Evolutionary conservation across 2,113 vertebrate species (phyloP), one percentile per base, ranked within the genome.

Genomic region (Calcarius ornatus): DNA sequence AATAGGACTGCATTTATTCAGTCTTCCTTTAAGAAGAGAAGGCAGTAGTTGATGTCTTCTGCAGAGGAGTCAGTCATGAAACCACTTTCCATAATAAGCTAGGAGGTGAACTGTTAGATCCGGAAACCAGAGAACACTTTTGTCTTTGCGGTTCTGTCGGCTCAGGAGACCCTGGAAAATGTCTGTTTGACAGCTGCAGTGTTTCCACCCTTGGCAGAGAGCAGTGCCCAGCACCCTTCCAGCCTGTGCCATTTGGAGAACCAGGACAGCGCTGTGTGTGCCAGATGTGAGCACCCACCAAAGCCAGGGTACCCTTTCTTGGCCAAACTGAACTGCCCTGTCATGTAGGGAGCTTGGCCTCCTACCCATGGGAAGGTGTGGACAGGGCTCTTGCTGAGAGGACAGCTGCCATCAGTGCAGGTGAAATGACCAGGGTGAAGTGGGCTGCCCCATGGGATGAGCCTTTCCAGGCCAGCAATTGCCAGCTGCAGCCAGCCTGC

Each of bases 1-100:
- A 92, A 61, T 57, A 86, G 35, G 70, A 95, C 71, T 76, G 33
- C 28, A 86, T 94, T 96, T 97, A 72, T 94, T 96, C 91, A 64
- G 70, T 38, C 71, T 95, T 94, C 60, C 61, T 90, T 94, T 96
- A 78, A 73, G 85, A 80, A 78, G 25, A 63, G 79, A 90, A 95
- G 61, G 37, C 11, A 35, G 17, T 33, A 21, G 30, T 56, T 92
- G 60, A 50, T 57, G 12, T 88, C 42, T 88, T 86, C 43, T 53
- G 45, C 54, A 93, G 47, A 80, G 40, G 40, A 76, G 33, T 94
- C 65, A 48, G 30, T 79, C 63, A 9, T 33, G 83, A 94, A 85
- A 76, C 16, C 21, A 56, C 63, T 76, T 82, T 77, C 53, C 80
- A 15, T 30, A 48, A 47, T 47, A 42, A 91, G 30, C 19, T 66